These are phyloP conservation scores for Selenia dentaria DNA, from an alignment of 2,888 invertebrate species.

Conservation along the genomic window DNA sequence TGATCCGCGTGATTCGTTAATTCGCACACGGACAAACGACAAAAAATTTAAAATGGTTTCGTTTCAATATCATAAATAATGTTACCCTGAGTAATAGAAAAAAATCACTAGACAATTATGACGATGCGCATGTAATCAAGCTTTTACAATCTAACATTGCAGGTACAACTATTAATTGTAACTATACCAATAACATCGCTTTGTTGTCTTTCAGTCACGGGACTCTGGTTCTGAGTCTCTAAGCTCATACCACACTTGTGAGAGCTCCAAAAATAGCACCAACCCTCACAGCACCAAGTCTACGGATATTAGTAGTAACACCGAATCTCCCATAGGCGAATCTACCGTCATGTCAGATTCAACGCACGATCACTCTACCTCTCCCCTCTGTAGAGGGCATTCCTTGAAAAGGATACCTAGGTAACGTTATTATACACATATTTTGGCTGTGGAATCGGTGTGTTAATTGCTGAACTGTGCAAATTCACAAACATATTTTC, in stretches of 20 bases:
- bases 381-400: constrained; percentile 81
- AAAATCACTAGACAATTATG: too few species aligned
- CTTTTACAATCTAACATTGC: too few species aligned
- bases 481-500: too few species aligned
- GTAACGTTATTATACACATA: background rate
- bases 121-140: too few species aligned
- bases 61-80: too few species aligned
- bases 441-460: background rate
- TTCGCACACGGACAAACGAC: too few species aligned
- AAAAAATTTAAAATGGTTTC: too few species aligned
- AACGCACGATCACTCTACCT: constrained; percentile 83
- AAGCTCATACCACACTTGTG: constrained; percentile 77
- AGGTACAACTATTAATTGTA: too few species aligned
- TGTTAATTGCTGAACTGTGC: too few species aligned
- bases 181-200: too few species aligned
- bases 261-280: constrained; percentile 71
- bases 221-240: constrained; percentile 69
- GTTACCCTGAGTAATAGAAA: too few species aligned
- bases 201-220: constrained; percentile 49
- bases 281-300: constrained; percentile 69
- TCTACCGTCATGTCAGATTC: constrained; percentile 72
- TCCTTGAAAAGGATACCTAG: constrained; percentile 76
- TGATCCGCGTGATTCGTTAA: too few species aligned
- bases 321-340: constrained; percentile 69
- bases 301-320: constrained; percentile 76